Base-by-base conservation (phyloP, 2,113 vertebrate genomes). In the Serilophus lunatus region DNA sequence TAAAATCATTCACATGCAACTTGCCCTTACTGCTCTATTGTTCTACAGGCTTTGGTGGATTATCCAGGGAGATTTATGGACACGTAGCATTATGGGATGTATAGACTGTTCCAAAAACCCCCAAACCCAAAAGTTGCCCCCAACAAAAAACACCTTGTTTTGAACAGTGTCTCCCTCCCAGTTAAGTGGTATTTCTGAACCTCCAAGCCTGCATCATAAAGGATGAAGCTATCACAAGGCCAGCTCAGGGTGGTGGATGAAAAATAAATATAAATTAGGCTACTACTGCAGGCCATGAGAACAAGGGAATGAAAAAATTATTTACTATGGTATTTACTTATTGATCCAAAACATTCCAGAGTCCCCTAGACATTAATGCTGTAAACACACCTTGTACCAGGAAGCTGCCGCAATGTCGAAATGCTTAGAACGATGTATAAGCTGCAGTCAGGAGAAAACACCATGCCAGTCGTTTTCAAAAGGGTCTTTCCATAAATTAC, bases 401-500 rank as follows among this genome's bases (percentile, higher is more conserved):
- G 35, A 86, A 88, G 40, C 66, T 68, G 33, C 18, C 74, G 83
- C 60, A 65, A 60, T 61, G 38, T 56, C 74, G 42, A 26, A 84
- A 80, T 26, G 63, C 76, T 76, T 72, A 77, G 18, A 74, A 74
- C 60, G 35, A 50, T 20, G 9, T 36, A 8, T 9, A 86, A 65
- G 59, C 74, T 95, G 64, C 70, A 82, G 56, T 82, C 69, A 93
- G 78, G 88, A 98, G 97, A 98, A 98, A 98, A 98, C 91, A 98
- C 91, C 88, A 98, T 95, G 86, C 69, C 95, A 98, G 96, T 96
- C 97, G 6, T 97, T 95, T 90, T 97, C 96, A 96, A 97, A 98
- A 87, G 91, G 88, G 80, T 97, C 94, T 94, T 97, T 98, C 95
- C 97, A 98, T 98, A 98, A 98, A 98, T 98, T 98, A 98, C 84